Percentiles rank a stretch among this genome's conserved stretches.
Conservation (phyloP, 2,797 vertebrate species). For the Varecia variegata region DNA sequence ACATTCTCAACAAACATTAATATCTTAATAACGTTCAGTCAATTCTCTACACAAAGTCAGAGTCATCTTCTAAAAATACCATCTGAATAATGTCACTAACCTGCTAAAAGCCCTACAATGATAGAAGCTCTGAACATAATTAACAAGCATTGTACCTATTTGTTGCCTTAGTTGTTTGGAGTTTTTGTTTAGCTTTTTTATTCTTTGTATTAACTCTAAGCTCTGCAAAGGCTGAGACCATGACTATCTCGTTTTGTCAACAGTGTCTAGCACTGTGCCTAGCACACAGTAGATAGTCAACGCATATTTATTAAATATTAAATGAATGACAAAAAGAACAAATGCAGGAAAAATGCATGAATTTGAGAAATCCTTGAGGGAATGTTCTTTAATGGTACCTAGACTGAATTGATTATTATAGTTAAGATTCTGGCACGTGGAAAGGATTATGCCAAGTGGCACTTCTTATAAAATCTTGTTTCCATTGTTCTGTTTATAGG, state of each 20-base stretch:
- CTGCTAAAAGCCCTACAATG: background rate
- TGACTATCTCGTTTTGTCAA: background rate
- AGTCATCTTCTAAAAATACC: background rate
- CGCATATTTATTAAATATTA: background rate
- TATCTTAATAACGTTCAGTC: background rate
- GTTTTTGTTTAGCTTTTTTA: background rate
- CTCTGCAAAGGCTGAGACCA: background rate
- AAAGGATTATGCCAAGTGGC: background rate
- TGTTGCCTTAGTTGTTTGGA: background rate
- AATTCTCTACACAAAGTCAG: background rate
- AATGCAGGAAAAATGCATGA: background rate
- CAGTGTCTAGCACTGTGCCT: background rate
- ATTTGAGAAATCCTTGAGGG: background rate
- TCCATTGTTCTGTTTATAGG: background rate
- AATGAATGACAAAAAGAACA: background rate
- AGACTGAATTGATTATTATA: background rate
- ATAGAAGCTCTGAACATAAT: background rate
- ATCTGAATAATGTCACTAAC: background rate
- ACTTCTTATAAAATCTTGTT: conserved; percentile 28
- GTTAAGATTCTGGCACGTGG: background rate
- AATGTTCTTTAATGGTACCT: background rate
- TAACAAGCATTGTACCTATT: background rate
- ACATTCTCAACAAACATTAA: background rate
- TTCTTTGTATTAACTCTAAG: background rate
- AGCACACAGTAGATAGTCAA: background rate